A percentile compares a stretch with the other conserved stretches of the same genome.
Conservation (phyloP, 2,797 vertebrate genomes). For the Cossypha dichroa region DNA sequence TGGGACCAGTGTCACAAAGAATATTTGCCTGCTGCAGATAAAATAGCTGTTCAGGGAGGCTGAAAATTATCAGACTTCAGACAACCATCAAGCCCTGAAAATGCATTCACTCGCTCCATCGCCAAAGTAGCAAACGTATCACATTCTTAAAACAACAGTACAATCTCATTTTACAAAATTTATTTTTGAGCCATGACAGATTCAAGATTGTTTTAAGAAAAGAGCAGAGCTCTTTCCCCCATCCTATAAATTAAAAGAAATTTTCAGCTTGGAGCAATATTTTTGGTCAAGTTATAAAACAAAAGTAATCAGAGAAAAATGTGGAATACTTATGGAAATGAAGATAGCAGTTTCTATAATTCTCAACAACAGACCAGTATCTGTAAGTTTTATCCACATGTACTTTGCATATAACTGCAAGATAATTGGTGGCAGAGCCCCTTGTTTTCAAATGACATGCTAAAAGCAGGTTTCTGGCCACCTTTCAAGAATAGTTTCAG, state of each 20-base stretch:
- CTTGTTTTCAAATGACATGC: neutral
- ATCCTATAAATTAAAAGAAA: neutral
- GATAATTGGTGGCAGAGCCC: neutral
- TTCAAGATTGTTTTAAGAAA: neutral
- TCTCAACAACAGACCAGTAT: neutral
- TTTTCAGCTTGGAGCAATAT: neutral
- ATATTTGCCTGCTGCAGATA: neutral
- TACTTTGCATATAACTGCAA: neutral
- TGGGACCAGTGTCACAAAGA: neutral
- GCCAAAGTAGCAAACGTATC: neutral
- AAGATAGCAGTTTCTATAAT: neutral
- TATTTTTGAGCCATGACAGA: neutral
- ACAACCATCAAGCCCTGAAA: neutral
- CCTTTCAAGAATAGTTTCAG: neutral
- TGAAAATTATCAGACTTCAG: neutral
- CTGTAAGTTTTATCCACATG: neutral
- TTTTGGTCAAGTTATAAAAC: neutral
- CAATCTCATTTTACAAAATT: neutral
- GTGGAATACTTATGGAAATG: neutral
- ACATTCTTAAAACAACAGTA: neutral
- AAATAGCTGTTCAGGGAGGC: neutral
- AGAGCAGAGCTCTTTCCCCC: neutral
- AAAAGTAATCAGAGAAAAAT: neutral
- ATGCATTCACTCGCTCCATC: rapidly evolving
- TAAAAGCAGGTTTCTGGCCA: conserved; percentile 49